Evolutionary conservation across 2,888 invertebrate species (phyloP).

Genomic region (Acronicta leporina): DNA sequence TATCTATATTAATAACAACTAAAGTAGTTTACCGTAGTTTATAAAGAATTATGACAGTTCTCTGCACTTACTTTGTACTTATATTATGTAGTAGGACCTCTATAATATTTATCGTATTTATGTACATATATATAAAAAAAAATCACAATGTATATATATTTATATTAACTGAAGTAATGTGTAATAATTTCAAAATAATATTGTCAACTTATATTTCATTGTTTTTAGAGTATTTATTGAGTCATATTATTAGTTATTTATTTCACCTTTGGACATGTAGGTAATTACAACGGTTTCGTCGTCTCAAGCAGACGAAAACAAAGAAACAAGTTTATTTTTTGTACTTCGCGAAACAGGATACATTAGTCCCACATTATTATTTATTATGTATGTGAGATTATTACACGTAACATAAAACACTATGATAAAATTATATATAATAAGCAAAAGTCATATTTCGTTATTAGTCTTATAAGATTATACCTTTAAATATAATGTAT

Average conservation of each 20-base stretch:
- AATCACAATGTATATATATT: too few species aligned
- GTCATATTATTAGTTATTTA: not conserved
- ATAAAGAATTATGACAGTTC: too few species aligned
- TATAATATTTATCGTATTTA: too few species aligned
- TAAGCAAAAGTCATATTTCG: slow-evolving; percentile 9
- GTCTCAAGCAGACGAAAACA: slow-evolving; percentile 11
- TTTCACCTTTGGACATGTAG: slow-evolving; percentile 20
- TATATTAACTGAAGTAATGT: too few species aligned
- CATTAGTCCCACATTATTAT: not conserved
- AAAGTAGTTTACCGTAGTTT: too few species aligned
- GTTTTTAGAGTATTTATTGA: not conserved
- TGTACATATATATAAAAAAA: not conserved
- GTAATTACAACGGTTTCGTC: slow-evolving; percentile 4
- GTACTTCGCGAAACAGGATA: slow-evolving; percentile 30
- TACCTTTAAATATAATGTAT: too few species aligned
- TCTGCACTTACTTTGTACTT: too few species aligned
- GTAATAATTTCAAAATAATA: not conserved
- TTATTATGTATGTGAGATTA: too few species aligned
- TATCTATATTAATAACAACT: too few species aligned
- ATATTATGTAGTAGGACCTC: too few species aligned
- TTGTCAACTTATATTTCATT: not conserved
- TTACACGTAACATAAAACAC: too few species aligned
- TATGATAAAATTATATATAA: not conserved
- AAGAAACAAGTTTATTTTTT: slow-evolving; percentile 37
- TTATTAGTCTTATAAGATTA: not conserved